These are phyloP conservation scores for Troides oblongomaculatus DNA, from an alignment of 2,888 invertebrate species.

Conservation along the genomic window DNA sequence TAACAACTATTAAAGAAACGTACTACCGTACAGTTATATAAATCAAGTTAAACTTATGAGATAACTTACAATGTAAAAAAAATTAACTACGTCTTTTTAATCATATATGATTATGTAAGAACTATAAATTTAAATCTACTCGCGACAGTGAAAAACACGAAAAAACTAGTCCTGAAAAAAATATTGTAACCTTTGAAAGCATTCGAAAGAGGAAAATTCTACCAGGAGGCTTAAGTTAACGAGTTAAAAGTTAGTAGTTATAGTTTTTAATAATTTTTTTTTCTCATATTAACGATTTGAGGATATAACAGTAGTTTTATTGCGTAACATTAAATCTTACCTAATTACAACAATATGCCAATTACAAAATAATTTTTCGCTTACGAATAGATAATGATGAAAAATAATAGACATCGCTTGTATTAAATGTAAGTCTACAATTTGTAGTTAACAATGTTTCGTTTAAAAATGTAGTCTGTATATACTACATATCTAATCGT, in stretches of 20 bases:
- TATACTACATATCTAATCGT: too few relatives aligned
- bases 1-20: constrained; percentile 5
- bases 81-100: neutral
- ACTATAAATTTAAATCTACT: neutral
- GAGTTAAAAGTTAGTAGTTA: neutral
- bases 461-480: neutral
- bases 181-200: neutral
- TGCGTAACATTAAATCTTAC: neutral
- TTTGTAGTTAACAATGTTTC: neutral
- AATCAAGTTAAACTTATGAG: neutral
- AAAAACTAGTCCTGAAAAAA: neutral
- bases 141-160: too few relatives aligned
- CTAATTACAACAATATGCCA: neutral
- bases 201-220: neutral
- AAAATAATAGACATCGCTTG: neutral
- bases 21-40: neutral
- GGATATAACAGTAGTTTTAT: neutral
- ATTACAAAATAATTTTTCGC: neutral
- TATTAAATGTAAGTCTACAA: neutral
- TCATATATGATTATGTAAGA: neutral
- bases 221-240: neutral
- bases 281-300: neutral
- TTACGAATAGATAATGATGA: neutral
- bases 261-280: neutral
- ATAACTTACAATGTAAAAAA: neutral